Percentiles rank a stretch among this genome's conserved stretches.
Evolutionary conservation across 2,113 vertebrate species (phyloP).

Genomic region (Toxotes chatareus): DNA sequence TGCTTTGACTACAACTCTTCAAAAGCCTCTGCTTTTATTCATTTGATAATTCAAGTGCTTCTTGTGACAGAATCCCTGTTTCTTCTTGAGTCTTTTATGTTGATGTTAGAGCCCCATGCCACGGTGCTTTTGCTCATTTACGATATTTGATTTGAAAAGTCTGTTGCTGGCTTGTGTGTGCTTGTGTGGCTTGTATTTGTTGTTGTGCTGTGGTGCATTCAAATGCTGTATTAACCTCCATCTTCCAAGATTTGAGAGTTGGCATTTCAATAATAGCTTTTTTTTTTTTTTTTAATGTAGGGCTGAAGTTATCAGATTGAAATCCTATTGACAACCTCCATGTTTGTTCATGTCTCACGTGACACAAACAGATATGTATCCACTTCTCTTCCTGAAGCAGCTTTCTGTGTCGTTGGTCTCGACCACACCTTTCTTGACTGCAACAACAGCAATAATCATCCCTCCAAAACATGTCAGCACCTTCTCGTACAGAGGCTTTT

Average conservation of each 20-base stretch:
- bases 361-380: not conserved
- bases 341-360: not conserved
- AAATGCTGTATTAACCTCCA: no score
- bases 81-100: not conserved
- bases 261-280: not conserved
- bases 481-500: constrained; percentile 43
- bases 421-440: not conserved
- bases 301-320: not conserved
- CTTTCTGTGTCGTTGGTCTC: not conserved
- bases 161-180: not conserved
- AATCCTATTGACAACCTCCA: not conserved
- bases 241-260: not conserved
- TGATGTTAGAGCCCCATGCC: not conserved
- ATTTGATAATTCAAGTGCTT: not conserved
- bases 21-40: no score
- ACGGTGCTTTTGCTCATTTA: not conserved
- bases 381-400: not conserved
- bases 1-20: not conserved
- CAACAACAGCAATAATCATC: constrained; percentile 34
- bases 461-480: constrained; percentile 24
- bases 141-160: not conserved
- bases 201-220: not conserved
- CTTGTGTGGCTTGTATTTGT: not conserved
- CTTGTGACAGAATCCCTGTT: not conserved
- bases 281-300: not conserved